phyloP scores from a whole-genome alignment of 2,113 vertebrate genomes.

The Takifugu flavidus region DNA sequence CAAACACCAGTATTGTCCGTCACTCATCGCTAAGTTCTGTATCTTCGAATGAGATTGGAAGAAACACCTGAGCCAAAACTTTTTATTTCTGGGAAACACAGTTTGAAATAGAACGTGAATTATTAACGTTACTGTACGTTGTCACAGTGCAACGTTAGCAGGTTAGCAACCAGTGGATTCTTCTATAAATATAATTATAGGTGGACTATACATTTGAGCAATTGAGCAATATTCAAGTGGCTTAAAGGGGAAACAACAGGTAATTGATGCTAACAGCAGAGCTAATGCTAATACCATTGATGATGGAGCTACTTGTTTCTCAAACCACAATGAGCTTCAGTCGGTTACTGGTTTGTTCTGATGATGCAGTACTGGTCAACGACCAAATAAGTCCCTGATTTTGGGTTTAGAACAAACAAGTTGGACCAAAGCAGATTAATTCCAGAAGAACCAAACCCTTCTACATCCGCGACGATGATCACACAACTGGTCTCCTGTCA shows the following conservation, averaged over 20 bases:
- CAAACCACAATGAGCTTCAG: no score
- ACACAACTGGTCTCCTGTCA: background rate
- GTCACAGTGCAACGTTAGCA: no score
- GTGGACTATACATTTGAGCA: no score
- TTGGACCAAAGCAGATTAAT: no score
- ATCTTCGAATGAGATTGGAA: constrained; percentile 1
- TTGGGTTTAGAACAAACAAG: no score
- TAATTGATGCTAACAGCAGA: background rate
- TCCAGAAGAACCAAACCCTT: no score
- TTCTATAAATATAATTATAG: background rate
- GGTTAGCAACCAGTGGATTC: background rate
- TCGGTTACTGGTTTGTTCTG: no score
- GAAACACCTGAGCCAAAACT: constrained; percentile 55
- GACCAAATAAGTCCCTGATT: no score
- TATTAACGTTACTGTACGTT: background rate
- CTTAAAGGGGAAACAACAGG: no score
- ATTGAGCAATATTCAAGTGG: no score
- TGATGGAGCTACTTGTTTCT: background rate
- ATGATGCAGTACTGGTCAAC: no score
- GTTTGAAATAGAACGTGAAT: background rate
- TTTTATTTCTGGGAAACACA: constrained; percentile 4
- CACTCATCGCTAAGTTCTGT: constrained; percentile 42
- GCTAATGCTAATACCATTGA: background rate
- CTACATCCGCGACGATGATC: no score
- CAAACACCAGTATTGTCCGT: constrained; percentile 31